Conservation (phyloP, 2,888 invertebrate species). For the Bombylius major region DNA sequence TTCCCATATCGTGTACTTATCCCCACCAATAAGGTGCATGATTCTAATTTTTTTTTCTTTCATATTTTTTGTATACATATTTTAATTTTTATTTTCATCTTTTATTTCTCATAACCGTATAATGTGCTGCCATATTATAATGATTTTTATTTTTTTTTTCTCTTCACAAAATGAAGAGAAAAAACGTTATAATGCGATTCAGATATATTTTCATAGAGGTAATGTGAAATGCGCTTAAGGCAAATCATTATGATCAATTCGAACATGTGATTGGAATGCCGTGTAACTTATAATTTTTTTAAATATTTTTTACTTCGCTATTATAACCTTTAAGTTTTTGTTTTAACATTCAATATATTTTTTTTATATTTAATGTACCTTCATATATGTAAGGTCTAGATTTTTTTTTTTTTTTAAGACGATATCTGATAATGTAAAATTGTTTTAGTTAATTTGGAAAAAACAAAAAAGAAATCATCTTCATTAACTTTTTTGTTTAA, state of each 20-base stretch:
- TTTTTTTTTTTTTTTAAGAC: no score
- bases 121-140: constrained; percentile 5
- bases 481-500: no score
- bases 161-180: neutral
- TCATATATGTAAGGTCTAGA: no score
- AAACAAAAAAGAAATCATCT: no score
- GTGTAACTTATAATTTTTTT: neutral
- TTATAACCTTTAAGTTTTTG: neutral
- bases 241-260: constrained; percentile 18
- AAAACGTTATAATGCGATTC: no score
- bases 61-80: neutral
- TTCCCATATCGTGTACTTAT: constrained; percentile 5
- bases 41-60: neutral
- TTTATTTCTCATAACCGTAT: neutral
- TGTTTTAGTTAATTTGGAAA: no score
- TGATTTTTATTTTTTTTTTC: constrained; percentile 2
- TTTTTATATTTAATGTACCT: no score
- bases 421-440: no score
- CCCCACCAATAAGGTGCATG: neutral
- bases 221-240: constrained; percentile 20
- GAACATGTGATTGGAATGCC: constrained; percentile 3
- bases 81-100: neutral
- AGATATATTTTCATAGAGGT: neutral
- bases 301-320: neutral
- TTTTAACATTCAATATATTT: neutral